These are phyloP conservation scores for Temnothorax ravouxi DNA, from an alignment of 2,888 invertebrate species.

Conservation along the genomic window DNA sequence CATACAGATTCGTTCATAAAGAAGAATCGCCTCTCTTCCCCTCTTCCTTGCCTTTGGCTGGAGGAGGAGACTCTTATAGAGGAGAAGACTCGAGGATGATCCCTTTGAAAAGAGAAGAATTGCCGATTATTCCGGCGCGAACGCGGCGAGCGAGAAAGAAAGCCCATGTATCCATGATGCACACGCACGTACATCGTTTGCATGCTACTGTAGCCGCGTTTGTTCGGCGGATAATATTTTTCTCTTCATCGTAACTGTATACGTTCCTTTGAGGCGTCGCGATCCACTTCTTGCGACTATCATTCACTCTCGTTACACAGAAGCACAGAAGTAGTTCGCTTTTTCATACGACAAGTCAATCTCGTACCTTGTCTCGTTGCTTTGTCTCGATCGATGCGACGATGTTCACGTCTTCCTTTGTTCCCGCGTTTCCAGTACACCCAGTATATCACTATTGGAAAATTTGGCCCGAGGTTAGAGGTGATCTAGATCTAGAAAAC, in stretches of 20 bases:
- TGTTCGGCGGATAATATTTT: constrained; percentile 6
- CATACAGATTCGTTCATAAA: constrained; percentile 67
- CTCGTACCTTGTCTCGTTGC: neutral
- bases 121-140: constrained; percentile 67
- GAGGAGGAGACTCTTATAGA: constrained; percentile 43
- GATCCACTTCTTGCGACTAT: constrained; percentile 9
- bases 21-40: constrained; percentile 56
- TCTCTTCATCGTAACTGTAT: neutral
- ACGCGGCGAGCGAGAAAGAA: constrained; percentile 44
- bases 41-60: constrained; percentile 25
- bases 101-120: constrained; percentile 56
- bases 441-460: neutral
- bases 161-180: constrained; percentile 45
- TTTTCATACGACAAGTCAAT: constrained; percentile 9
- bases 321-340: neutral
- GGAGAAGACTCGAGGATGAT: constrained; percentile 66
- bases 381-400: neutral
- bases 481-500: constrained; percentile 29
- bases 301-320: neutral
- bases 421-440: neutral
- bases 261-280: neutral
- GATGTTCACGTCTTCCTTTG: neutral
- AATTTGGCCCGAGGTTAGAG: constrained; percentile 3
- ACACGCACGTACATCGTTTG: constrained; percentile 29
- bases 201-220: constrained; percentile 4